These are phyloP conservation scores for Diorhabda elongata DNA, from an alignment of 1,140 invertebrate genomes.

Conservation along the genomic window DNA sequence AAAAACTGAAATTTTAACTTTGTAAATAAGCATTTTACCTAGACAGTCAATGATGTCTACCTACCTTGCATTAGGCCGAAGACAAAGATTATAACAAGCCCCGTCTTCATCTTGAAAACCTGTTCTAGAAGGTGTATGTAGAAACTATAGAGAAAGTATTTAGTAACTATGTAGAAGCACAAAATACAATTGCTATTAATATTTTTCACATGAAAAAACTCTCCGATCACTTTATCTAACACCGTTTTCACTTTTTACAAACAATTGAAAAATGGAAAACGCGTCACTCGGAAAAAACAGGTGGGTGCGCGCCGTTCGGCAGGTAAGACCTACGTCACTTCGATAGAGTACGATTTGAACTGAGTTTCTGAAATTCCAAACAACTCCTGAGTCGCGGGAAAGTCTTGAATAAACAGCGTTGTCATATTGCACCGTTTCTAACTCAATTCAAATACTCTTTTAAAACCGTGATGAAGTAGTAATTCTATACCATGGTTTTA, in stretches of 20 bases:
- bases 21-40: too few species aligned
- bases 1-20: too few species aligned
- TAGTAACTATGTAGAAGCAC: not conserved
- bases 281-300: slow-evolving; percentile 1
- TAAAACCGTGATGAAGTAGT: too few species aligned
- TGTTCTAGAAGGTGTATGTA: not conserved
- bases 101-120: slow-evolving; percentile 1
- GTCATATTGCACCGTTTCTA: not conserved
- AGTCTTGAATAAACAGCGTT: not conserved
- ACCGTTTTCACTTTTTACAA: not conserved
- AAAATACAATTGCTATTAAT: not conserved
- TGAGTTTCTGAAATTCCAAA: slow-evolving; percentile 2
- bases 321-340: not conserved
- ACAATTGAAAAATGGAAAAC: not conserved
- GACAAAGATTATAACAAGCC: not conserved
- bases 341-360: not conserved
- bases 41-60: not conserved
- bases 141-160: not conserved
- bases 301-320: not conserved
- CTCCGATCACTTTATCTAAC: not conserved
- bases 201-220: not conserved
- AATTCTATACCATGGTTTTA: too few species aligned
- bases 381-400: not conserved
- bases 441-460: too few species aligned
- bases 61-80: not conserved